These are phyloP conservation scores for Turdus rufiventris DNA, from an alignment of 2,113 vertebrate genomes.

Conservation along the genomic window DNA sequence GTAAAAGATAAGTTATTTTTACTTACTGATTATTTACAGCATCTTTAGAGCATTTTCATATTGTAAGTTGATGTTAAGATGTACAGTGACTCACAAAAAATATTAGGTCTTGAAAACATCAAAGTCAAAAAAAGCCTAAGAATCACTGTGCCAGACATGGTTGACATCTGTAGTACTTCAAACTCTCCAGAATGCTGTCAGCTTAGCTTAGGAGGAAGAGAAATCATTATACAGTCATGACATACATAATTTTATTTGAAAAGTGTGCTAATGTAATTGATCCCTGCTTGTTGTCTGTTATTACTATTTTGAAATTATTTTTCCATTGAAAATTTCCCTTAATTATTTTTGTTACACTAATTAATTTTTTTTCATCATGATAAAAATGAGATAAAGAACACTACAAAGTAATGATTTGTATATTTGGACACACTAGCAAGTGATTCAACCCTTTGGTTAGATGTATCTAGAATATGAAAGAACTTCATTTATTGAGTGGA, in stretches of 20 bases:
- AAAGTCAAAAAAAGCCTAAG: background rate
- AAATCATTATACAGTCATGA: background rate
- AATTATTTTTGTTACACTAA: background rate
- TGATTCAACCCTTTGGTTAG: slow-evolving; percentile 15
- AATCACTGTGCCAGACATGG: background rate
- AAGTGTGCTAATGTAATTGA: background rate
- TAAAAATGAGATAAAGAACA: background rate
- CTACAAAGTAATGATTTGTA: background rate
- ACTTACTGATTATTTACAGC: background rate
- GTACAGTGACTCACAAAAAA: background rate
- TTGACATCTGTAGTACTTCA: background rate
- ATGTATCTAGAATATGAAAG: slow-evolving; percentile 50
- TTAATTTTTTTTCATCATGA: background rate
- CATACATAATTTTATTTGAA: slow-evolving; percentile 11
- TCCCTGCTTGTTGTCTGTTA: background rate
- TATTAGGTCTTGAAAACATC: background rate
- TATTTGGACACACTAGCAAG: background rate
- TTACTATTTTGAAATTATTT: background rate
- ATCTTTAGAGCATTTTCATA: background rate
- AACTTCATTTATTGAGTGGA: slow-evolving; percentile 3
- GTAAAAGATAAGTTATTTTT: background rate
- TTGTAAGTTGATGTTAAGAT: background rate
- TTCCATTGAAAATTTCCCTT: background rate
- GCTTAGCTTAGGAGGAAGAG: background rate
- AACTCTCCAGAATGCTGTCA: background rate